Evolutionary conservation across 2,113 vertebrate genomes (phyloP), one percentile per base, ranked within the genome.

Genomic region (Scartelaos histophorus): DNA sequence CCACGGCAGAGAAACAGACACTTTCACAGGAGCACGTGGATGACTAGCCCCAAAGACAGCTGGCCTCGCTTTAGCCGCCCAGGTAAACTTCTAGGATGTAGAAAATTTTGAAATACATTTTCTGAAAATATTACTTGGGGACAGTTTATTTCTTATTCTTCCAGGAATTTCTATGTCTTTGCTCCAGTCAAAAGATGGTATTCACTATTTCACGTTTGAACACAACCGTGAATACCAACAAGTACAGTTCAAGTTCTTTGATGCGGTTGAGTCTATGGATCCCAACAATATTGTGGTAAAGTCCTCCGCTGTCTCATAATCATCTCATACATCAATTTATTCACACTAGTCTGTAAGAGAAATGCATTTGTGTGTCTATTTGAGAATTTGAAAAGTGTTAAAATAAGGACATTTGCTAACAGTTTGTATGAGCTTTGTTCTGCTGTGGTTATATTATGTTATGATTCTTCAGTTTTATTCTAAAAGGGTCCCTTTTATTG

Each of bases 281-380:
- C 97, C 96, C 29, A 98, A 98, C 92, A 98, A 98, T 77, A 96
- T 98, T 3, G 95, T 98, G 95, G 98, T 99, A 93, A 4, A 34
- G 60, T 54, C 16, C 12, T 68, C 13, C 25, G 13, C 65, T 64
- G 38, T 43, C 38, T 43, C 38, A 43, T 10, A 43, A 43, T 43
- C 7, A 43, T 43, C 38, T 43, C 38, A 43, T 43, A 43, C 38
- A 43, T 43, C 38, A 10, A 29, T 29, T 29, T 43, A 43, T 43
- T 43, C 9, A 10, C 9, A 11, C 10, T 43, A 10, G 9, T 10
- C 38, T 43, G 38, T 43, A 43, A 7, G 1, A 22, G 7, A 54
- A 54, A 54, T n/a, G n/a, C 13, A 22, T 66, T 21, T 66, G 25
- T 34, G 3, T 34, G 13, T 51, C 5, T n/a, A 7, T n/a, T 54